Base-by-base conservation (phyloP, 2,888 invertebrate genomes). In the Polylopha cassiicola region DNA sequence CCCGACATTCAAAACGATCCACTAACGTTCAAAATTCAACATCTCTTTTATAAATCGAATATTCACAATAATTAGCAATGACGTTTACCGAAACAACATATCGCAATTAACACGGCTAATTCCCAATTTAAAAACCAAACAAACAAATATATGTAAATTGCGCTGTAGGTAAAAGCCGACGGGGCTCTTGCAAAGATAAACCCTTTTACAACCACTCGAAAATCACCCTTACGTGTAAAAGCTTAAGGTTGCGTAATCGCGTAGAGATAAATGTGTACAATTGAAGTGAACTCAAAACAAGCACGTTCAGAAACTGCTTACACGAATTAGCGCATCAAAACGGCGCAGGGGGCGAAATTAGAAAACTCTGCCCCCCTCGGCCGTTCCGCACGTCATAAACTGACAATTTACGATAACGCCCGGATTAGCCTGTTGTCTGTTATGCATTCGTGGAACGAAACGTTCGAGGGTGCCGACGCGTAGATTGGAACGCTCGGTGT, bases 351-450 rank as follows among this genome's bases (percentile, higher is more conserved):
- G 81, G 77, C 73, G 74, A 81, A 85, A 82, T 84, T 82, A 81
- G 82, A 82, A 82, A 82, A 79, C 75, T 78, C 75, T 61, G 60
- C 67, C 66, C 55, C 59, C 61, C 59, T 46, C 72, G 65, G 65
- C 75, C 86, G 77, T 82, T 85, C 81, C 73, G 84, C 85, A 86
- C 86, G 86, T 86, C 86, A 86, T 86, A 86, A 86, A 86, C 84
- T 86, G 85, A 86, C 86, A 82, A 86, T 86, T 86, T 86, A 86
- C 86, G 86, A 85, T 86, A 85, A 84, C 81, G 76, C 70, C 70
- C 74, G 86, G 86, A 86, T 86, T 86, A 86, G 85, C 84, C 68
- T 79, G 82, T 84, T 81, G 36, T 36, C 41, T 36, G 41, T 41
- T 39, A 34, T 84, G 84, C 81, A 78, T 77, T 73, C 74, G 74